Percentiles rank a stretch among this genome's conserved stretches.
Evolutionary conservation across 2,797 vertebrate genomes (phyloP).

Genomic region (Loris lydekkerianus): DNA sequence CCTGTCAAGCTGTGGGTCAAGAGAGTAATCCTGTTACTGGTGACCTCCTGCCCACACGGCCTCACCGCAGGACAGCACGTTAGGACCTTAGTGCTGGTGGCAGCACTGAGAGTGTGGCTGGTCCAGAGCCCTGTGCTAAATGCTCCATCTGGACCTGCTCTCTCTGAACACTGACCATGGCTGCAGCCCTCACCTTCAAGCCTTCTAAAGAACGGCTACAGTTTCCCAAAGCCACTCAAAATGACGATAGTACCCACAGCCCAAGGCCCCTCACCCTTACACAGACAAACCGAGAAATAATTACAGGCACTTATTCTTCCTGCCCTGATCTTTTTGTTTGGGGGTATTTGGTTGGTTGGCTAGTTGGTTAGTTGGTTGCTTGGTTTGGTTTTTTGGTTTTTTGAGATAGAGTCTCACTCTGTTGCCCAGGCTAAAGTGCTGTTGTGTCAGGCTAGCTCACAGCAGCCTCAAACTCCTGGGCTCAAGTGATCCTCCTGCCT

Average conservation of each 20-base stretch:
- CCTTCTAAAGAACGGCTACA: constrained; percentile 67
- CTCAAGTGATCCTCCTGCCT: too few relatives aligned
- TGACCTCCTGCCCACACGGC: constrained; percentile 56
- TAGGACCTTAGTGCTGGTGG: constrained; percentile 63
- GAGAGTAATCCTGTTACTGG: constrained; percentile 65
- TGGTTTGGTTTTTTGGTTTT: too few relatives aligned
- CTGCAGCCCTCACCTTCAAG: constrained; percentile 70
- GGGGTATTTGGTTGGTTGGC: too few relatives aligned
- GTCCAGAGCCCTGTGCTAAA: constrained; percentile 76
- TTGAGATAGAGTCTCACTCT: too few relatives aligned
- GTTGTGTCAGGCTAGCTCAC: too few relatives aligned
- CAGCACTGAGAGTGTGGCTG: constrained; percentile 80
- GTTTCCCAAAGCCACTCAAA: constrained; percentile 60
- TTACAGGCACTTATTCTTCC: not conserved
- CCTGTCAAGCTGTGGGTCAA: not conserved
- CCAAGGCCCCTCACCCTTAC: constrained; percentile 8
- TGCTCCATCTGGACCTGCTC: constrained; percentile 86
- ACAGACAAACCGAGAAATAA: not conserved
- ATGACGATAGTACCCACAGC: constrained; percentile 64
- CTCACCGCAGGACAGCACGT: constrained; percentile 69
- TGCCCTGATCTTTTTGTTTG: not conserved
- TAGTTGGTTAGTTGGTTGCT: too few relatives aligned
- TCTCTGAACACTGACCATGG: constrained; percentile 64
- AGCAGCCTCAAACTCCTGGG: too few relatives aligned
- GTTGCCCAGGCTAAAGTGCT: too few relatives aligned